Conservation (phyloP, 2,113 vertebrate species). For the Pteropus alecto region DNA sequence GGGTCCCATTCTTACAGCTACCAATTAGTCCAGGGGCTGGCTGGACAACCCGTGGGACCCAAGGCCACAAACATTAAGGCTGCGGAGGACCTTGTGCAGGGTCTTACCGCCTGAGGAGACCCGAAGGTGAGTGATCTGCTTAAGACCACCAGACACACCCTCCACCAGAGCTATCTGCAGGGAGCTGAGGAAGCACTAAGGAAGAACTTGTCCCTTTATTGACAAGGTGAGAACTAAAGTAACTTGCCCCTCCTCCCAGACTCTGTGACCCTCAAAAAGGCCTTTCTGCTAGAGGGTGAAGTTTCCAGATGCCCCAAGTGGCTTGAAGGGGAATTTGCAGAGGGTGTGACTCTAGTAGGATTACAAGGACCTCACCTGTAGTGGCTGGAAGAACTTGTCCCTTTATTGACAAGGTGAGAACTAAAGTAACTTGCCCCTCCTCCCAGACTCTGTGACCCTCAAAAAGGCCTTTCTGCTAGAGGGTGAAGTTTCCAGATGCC, state of each 20-base stretch:
- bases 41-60: not conserved
- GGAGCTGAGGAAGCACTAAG: not conserved
- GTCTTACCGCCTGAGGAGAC: not conserved
- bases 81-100: not conserved
- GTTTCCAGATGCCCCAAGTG: not conserved
- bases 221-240: not conserved
- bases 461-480: not conserved
- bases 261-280: not conserved
- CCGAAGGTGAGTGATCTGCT: not conserved
- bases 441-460: not conserved
- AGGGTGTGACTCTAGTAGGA: not conserved
- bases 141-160: not conserved
- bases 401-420: too few species aligned
- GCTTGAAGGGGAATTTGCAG: not conserved
- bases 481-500: not conserved
- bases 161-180: not conserved
- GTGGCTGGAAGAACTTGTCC: too few species aligned
- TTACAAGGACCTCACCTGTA: not conserved
- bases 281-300: not conserved
- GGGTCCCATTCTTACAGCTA: constrained; percentile 35
- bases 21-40: not conserved
- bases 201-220: not conserved
- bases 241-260: not conserved
- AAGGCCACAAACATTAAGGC: not conserved
- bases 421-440: too few species aligned